Conservation (phyloP, 2,888 invertebrate genomes). For the Hipparchia semele region DNA sequence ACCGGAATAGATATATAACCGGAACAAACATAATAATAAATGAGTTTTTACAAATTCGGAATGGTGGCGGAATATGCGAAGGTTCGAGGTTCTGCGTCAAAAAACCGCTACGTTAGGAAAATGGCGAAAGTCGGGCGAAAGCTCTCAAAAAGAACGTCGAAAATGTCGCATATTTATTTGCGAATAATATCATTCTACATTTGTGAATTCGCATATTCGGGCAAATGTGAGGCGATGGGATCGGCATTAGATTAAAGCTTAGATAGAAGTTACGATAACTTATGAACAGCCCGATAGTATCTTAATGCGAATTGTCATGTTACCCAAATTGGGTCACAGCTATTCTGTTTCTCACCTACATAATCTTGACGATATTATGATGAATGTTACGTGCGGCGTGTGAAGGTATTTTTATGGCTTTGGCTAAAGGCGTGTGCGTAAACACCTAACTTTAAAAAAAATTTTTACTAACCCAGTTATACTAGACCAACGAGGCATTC, state of each 20-base stretch:
- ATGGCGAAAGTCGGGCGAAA: too few relatives aligned
- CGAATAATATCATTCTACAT: too few relatives aligned
- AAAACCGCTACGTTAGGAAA: too few relatives aligned
- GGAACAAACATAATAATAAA: too few relatives aligned
- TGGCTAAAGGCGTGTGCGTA: conserved; percentile 24
- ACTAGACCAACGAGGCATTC: too few relatives aligned
- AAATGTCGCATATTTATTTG: too few relatives aligned
- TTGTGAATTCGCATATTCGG: too few relatives aligned
- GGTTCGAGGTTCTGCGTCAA: too few relatives aligned
- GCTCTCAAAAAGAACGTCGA: too few relatives aligned
- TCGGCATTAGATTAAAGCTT: conserved; percentile 3
- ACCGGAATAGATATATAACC: too few relatives aligned
- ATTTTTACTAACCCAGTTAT: neutral
- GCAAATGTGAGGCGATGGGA: neutral
- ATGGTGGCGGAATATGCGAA: too few relatives aligned
- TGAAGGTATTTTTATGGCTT: conserved; percentile 39
- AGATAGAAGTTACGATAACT: conserved; percentile 12
- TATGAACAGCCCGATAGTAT: conserved; percentile 34
- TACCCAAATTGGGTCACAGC: conserved; percentile 32
- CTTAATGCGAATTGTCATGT: conserved; percentile 34
- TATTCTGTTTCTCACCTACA: conserved; percentile 36
- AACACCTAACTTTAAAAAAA: neutral
- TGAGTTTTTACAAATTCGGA: too few relatives aligned
- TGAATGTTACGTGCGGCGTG: conserved; percentile 30
- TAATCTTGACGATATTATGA: conserved; percentile 22